Evolutionary conservation across 2,888 invertebrate species (phyloP), one percentile per base, ranked within the genome.

Genomic region (Crossocerus cetratus): DNA sequence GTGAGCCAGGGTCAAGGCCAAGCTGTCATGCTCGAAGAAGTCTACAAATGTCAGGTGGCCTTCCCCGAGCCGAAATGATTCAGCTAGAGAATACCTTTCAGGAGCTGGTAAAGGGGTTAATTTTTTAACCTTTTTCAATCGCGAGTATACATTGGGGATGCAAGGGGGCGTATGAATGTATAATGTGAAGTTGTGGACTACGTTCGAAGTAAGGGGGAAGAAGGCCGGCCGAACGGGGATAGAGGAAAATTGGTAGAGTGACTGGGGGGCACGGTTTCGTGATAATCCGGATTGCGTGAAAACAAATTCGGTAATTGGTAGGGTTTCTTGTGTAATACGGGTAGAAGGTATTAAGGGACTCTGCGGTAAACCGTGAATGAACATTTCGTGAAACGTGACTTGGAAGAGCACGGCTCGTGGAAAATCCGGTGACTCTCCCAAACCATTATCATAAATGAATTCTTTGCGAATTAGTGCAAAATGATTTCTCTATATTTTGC

Each of bases 21-120:
- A 78, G 84, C 86, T 14, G 90, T 90, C 42, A 90, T 90, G 88
- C 87, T 90, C 49, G 90, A 90, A 68, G 90, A 90, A 69, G 89
- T 90, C 80, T 90, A 90, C 86, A 90, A 90, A 84, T 90, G 90
- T 83, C 89, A 90, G 86, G 90, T 90, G 83, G 88, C 90, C 80
- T 90, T 90, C 80, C 87, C 89, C 68, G 90, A 90, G 85, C 88
- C 90, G 76, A 90, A 90, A 90, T 90, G 89, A 90, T 89, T 89
- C 83, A 82, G 80, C 77, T 86, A 86, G 84, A 77, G 74, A 77
- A 72, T 80, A 76, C 77, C 77, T 76, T 78, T 76, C 79, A 77
- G 83, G 67, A 82, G 77, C 69, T 82, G 83, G 83, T 83, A 82
- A 83, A 83, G 67, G 76, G 83, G 83, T 81, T 82, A 77, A 80